Evolutionary conservation across 92 coral and sea anemone species (phyloP).

Genomic region (Palythoa grandiflora): DNA sequence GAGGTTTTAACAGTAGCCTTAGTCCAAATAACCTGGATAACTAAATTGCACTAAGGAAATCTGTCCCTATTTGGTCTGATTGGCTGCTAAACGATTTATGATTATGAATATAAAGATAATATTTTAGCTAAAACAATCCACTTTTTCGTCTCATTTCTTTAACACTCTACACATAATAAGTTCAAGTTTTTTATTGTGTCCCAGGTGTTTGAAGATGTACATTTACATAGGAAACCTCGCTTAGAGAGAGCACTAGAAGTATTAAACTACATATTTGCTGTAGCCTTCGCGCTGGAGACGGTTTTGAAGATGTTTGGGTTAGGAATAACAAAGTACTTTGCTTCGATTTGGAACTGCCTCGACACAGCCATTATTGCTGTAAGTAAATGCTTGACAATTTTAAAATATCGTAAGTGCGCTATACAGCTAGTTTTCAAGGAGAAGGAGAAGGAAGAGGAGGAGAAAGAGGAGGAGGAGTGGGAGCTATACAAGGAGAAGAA

Average conservation of each 20-base stretch:
- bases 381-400: constrained; percentile 27
- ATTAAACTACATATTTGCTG: constrained; percentile 87
- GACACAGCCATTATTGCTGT: constrained; percentile 92
- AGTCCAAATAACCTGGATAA: no score
- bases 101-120: no score
- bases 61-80: no score
- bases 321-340: constrained; percentile 82
- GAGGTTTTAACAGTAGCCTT: no score
- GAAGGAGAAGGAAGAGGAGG: no score
- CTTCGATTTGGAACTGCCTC: constrained; percentile 95
- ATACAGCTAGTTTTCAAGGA: no score
- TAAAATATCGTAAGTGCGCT: neutral
- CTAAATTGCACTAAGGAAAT: no score
- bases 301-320: constrained; percentile 87
- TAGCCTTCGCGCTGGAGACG: constrained; percentile 84
- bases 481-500: neutral
- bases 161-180: no score
- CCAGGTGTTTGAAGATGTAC: constrained; percentile 92
- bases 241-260: constrained; percentile 70
- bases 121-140: no score
- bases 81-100: no score
- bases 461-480: no score
- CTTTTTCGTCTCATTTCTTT: no score
- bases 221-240: constrained; percentile 78
- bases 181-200: neutral